A percentile compares a stretch with the other conserved stretches of the same genome.
These are phyloP conservation scores for Pseudorasbora parva DNA, from an alignment of 2,113 vertebrate genomes.

Conservation along the genomic window DNA sequence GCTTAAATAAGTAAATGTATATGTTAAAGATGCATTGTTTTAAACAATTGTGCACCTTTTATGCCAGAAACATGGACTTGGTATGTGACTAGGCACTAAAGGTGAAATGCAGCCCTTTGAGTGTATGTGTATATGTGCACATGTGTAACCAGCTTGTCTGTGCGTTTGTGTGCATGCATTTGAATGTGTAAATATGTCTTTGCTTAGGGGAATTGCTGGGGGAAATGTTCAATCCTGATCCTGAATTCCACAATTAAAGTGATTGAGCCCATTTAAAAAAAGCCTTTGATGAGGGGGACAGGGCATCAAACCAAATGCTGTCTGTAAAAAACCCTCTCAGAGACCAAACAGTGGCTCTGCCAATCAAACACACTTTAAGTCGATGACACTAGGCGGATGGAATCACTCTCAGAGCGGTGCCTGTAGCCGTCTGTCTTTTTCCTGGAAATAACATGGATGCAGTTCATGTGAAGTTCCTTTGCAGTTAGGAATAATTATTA, in stretches of 20 bases:
- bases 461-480: constrained; percentile 7
- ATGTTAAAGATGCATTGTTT: background rate
- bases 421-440: constrained; percentile 51
- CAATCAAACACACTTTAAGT: constrained; percentile 66
- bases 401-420: constrained; percentile 34
- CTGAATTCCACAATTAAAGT: constrained; percentile 67
- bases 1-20: too few species aligned
- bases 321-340: constrained; percentile 52
- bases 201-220: background rate
- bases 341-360: constrained; percentile 59
- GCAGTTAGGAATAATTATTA: constrained; percentile 8
- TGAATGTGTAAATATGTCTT: background rate
- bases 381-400: constrained; percentile 49
- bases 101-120: background rate
- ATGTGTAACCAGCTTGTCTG: background rate
- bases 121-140: background rate
- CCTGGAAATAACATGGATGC: background rate
- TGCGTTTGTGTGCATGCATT: background rate
- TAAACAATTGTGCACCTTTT: background rate
- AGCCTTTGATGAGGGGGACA: constrained; percentile 66
- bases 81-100: background rate
- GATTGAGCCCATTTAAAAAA: constrained; percentile 64
- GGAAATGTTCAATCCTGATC: constrained; percentile 56
- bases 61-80: background rate
- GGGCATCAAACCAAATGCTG: constrained; percentile 59